Base-by-base conservation (phyloP, 2,888 invertebrate genomes). In the Orchestes rusci region DNA sequence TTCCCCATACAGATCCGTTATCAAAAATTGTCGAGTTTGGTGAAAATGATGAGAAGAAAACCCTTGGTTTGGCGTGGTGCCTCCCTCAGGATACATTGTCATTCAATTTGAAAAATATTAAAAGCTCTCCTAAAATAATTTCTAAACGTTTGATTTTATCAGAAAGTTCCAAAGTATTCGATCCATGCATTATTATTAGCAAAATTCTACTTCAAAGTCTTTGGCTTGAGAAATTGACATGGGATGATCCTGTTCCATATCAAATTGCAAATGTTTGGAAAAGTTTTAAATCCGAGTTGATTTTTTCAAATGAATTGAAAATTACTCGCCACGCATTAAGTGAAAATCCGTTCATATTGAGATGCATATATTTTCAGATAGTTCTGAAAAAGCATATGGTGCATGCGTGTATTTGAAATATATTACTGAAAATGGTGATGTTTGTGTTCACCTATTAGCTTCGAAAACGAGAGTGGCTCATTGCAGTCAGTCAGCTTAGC, bases 191-290 rank as follows among this genome's bases (percentile, higher is more conserved):
- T 7, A 51, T 55, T 35, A 18, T 17, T 10, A 47, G 38, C 8
- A 55, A 53, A 45, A 45, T 53, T 7, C 12, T 55, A 10, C 8
- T 53, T 2, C 53, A 53, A 34, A 31, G 45, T 18, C 16, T 54
- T 19, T 53, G 54, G 52, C 20, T 40, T 18, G 16, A 36, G 23
- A 48, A 48, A 27, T 7, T 52, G 8, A 15, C 19, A 1, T 53
- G 52, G 48, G 53, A 53, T 41, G 46, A 53, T 8, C 13, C 16
- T 5, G 12, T 50, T 5, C 35, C 44, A 2, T 3, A 7, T 16
- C 5, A 18, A 13, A 41, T 41, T 10, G 12, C n/a, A n/a, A 13
- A 8, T 7, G 32, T 15, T 20, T 34, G 41, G 41, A 36, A n/a
- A 12, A 19, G 8, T 12, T 36, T 36, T 20, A 16, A 16, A 16